phyloP scores from a whole-genome alignment of 2,113 vertebrate genomes.

The Notiomystis cincta region DNA sequence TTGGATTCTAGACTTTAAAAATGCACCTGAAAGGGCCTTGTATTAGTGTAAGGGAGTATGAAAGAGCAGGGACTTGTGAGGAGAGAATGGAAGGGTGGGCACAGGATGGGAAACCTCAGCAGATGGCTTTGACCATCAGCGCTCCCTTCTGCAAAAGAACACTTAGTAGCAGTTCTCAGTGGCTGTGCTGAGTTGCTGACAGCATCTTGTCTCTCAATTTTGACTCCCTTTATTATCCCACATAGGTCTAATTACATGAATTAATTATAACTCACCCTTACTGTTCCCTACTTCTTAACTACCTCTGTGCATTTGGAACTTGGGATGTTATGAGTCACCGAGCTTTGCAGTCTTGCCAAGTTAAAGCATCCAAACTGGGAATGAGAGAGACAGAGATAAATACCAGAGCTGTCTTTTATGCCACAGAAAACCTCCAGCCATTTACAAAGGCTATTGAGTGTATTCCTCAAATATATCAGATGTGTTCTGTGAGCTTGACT shows the following conservation, averaged over 20 bases:
- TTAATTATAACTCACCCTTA: not conserved
- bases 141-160: not conserved
- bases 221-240: not conserved
- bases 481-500: not conserved
- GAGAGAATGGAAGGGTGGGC: not conserved
- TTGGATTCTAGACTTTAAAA: not conserved
- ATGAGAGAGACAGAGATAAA: not conserved
- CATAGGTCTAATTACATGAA: not conserved
- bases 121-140: not conserved
- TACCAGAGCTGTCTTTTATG: not conserved
- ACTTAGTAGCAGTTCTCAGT: not conserved
- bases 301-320: not conserved
- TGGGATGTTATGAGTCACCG: not conserved
- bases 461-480: not conserved
- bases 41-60: not conserved
- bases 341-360: not conserved
- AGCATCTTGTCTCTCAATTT: not conserved
- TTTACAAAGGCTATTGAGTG: not conserved
- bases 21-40: not conserved
- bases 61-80: not conserved
- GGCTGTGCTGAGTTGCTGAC: not conserved
- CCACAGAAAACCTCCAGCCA: not conserved
- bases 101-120: not conserved
- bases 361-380: not conserved
- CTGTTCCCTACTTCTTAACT: not conserved